Evolutionary conservation across 2,888 invertebrate species (phyloP).

Genomic region (Ellobium chinense): DNA sequence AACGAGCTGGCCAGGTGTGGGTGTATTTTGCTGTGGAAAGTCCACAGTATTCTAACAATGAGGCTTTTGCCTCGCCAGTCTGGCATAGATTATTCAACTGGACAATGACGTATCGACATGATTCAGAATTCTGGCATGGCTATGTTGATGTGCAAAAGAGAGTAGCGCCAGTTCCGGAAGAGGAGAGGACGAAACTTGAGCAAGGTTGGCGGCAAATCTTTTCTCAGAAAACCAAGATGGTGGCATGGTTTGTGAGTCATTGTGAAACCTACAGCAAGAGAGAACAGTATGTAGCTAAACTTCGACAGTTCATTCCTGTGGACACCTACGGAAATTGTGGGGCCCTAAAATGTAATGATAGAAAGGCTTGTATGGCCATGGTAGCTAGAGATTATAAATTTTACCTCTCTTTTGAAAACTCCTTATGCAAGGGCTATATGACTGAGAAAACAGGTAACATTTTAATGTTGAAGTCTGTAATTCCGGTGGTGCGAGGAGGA

Average conservation of each 20-base stretch:
- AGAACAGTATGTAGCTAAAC: conserved; percentile 52
- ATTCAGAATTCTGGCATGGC: conserved; percentile 48
- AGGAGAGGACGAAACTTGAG: not conserved
- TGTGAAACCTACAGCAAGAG: conserved; percentile 54
- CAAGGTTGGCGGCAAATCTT: conserved; percentile 12
- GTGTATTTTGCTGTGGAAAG: conserved; percentile 49
- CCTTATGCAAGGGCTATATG: conserved; percentile 52
- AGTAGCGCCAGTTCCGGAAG: not conserved
- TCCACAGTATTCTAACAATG: conserved; percentile 24
- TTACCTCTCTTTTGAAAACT: conserved; percentile 55
- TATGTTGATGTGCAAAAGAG: conserved; percentile 14
- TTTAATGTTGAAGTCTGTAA: conserved; percentile 12
- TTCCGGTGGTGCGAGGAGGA: conserved; percentile 49
- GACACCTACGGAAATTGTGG: conserved; percentile 60
- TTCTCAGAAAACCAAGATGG: conserved; percentile 48
- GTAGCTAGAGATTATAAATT: conserved; percentile 45
- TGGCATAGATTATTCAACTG: conserved; percentile 45
- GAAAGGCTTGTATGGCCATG: not conserved
- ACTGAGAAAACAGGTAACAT: conserved; percentile 52
- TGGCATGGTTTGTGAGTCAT: conserved; percentile 62
- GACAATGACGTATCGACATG: conserved; percentile 49
- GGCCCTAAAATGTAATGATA: conserved; percentile 9
- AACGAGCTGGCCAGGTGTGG: conserved; percentile 40
- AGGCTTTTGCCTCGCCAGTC: not conserved
- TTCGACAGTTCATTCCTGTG: conserved; percentile 53